Evolutionary conservation across 1,140 invertebrate genomes (phyloP).

Genomic region (Drosophila jambulina): DNA sequence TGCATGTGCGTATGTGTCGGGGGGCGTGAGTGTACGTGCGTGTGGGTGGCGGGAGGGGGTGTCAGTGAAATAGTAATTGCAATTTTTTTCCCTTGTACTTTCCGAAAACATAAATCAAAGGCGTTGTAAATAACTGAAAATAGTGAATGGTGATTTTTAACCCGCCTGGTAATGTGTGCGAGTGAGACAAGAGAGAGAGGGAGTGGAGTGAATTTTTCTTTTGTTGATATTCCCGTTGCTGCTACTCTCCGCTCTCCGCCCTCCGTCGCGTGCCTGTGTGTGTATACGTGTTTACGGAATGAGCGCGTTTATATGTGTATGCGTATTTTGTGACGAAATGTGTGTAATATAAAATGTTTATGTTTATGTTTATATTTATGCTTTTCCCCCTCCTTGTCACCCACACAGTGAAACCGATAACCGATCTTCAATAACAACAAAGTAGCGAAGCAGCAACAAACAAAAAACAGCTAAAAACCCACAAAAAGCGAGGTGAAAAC

Average conservation of each 20-base stretch:
- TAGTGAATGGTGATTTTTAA: conserved; percentile 51
- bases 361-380: conserved; percentile 58
- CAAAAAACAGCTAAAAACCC: conserved; percentile 5
- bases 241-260: neutral
- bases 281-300: conserved; percentile 30
- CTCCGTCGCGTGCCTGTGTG: conserved; percentile 10
- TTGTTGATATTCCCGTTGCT: conserved; percentile 40
- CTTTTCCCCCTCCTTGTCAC: conserved; percentile 7
- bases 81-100: conserved; percentile 16
- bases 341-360: conserved; percentile 48
- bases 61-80: conserved; percentile 13
- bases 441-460: conserved; percentile 18
- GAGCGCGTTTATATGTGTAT: conserved; percentile 31
- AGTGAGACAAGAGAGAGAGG: neutral
- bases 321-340: conserved; percentile 55
- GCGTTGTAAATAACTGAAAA: conserved; percentile 2
- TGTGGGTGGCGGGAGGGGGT: conserved; percentile 2
- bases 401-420: conserved; percentile 25
- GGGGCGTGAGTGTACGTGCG: conserved; percentile 11
- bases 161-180: conserved; percentile 2
- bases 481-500: neutral
- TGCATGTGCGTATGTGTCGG: conserved; percentile 24
- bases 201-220: conserved; percentile 34
- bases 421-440: conserved; percentile 32
- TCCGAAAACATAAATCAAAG: conserved; percentile 1